A percentile compares a stretch with the other conserved stretches of the same genome.
Conservation (phyloP, 1,140 invertebrate species). For the Scaptomyza hsui region DNA sequence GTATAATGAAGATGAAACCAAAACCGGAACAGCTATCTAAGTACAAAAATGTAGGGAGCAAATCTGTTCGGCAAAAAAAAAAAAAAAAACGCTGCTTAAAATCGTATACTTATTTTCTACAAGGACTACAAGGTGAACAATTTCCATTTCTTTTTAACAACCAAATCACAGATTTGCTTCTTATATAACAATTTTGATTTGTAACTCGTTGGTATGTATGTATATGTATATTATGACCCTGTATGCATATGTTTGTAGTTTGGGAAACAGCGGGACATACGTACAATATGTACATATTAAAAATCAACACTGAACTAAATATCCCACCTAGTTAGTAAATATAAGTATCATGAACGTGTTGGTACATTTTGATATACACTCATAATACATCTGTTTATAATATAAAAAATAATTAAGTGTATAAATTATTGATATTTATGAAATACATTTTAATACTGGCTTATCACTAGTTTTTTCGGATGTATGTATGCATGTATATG, state of each 20-base stretch:
- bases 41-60: not conserved
- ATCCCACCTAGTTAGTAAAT: not conserved
- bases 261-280: conserved; percentile 14
- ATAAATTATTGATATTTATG: conserved; percentile 17
- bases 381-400: conserved; percentile 28
- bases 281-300: conserved; percentile 8
- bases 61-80: not conserved
- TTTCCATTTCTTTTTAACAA: conserved; percentile 18
- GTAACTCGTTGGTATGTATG: conserved; percentile 1
- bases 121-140: conserved; percentile 4
- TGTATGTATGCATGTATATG: conserved; percentile 55
- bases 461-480: conserved; percentile 27
- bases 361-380: conserved; percentile 52
- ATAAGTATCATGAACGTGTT: conserved; percentile 3
- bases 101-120: conserved; percentile 17
- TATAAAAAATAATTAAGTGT: conserved; percentile 12
- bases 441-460: conserved; percentile 27
- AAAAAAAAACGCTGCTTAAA: not conserved
- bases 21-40: not conserved
- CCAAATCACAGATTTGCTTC: conserved; percentile 44
- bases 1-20: too few species aligned
- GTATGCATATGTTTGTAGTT: conserved; percentile 12
- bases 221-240: conserved; percentile 19
- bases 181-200: conserved; percentile 30
- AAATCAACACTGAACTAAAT: conserved; percentile 19